These are phyloP conservation scores for Delichon dasypus DNA, from an alignment of 2,797 vertebrate genomes.

Conservation along the genomic window DNA sequence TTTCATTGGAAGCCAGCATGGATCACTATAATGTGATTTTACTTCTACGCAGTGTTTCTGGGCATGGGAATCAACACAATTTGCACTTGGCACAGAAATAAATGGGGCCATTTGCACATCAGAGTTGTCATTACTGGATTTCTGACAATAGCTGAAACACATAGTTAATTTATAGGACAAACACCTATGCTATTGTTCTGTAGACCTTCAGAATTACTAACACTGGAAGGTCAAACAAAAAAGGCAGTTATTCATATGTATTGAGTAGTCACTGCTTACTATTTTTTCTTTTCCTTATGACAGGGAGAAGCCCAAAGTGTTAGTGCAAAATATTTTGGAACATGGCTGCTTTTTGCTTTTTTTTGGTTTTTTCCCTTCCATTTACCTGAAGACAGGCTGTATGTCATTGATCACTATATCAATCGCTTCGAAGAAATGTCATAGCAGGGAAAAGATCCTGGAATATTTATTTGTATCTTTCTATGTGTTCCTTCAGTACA, in stretches of 20 bases:
- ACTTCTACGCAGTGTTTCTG: neutral
- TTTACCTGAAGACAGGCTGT: neutral
- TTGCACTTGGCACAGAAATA: conserved; percentile 7
- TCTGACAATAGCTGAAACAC: neutral
- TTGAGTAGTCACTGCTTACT: neutral
- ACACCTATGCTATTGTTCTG: neutral
- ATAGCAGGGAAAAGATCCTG: neutral
- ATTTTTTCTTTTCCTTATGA: neutral
- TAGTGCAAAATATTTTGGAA: neutral
- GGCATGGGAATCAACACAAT: neutral
- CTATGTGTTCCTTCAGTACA: neutral
- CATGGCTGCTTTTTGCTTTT: neutral
- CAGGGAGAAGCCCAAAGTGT: neutral
- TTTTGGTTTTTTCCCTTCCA: too few relatives aligned
- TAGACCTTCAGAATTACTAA: conserved; percentile 18
- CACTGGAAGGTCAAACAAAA: neutral
- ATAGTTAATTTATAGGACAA: conserved; percentile 6
- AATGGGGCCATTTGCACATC: neutral
- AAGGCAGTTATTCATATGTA: neutral
- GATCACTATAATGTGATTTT: neutral
- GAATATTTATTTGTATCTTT: neutral
- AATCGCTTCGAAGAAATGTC: neutral
- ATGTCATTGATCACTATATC: neutral
- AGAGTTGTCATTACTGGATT: neutral
- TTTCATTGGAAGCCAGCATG: neutral